These are phyloP conservation scores for Cactoblastis cactorum DNA, from an alignment of 2,888 invertebrate genomes.

Conservation along the genomic window DNA sequence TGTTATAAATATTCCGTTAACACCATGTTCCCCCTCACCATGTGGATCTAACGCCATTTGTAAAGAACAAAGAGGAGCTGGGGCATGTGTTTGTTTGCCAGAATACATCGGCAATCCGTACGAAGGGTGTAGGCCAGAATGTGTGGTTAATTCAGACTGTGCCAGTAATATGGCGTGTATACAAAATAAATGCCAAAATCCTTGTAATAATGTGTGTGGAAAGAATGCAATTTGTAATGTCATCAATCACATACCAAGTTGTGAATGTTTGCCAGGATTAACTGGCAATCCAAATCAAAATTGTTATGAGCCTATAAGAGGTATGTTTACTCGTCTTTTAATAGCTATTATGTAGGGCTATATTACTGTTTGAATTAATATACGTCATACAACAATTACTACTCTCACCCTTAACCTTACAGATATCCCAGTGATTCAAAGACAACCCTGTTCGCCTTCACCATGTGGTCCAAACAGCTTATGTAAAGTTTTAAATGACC, in stretches of 20 bases:
- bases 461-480: conserved; percentile 88
- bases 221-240: conserved; percentile 86
- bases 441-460: conserved; percentile 85
- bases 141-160: conserved; percentile 86
- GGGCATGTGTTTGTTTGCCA: conserved; percentile 83
- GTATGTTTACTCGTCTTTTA: conserved; percentile 30
- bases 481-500: conserved; percentile 84
- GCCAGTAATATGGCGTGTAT: conserved; percentile 84
- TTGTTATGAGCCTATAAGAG: conserved; percentile 63
- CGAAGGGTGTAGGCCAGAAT: conserved; percentile 88
- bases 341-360: neutral
- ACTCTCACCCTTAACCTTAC: too few species aligned
- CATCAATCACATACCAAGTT: conserved; percentile 84
- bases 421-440: conserved; percentile 50
- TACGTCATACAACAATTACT: too few species aligned
- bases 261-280: conserved; percentile 82
- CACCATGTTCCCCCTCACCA: conserved; percentile 84
- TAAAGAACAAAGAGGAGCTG: conserved; percentile 82
- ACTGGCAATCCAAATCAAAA: conserved; percentile 81
- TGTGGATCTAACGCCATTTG: conserved; percentile 88
- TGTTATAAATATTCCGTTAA: conserved; percentile 64
- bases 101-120: conserved; percentile 88
- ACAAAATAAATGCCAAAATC: conserved; percentile 86
- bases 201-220: conserved; percentile 87
- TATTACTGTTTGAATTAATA: neutral